A percentile compares a stretch with the other conserved stretches of the same genome.
These are phyloP conservation scores for Elmis aenea DNA, from an alignment of 2,888 invertebrate genomes.

Conservation along the genomic window DNA sequence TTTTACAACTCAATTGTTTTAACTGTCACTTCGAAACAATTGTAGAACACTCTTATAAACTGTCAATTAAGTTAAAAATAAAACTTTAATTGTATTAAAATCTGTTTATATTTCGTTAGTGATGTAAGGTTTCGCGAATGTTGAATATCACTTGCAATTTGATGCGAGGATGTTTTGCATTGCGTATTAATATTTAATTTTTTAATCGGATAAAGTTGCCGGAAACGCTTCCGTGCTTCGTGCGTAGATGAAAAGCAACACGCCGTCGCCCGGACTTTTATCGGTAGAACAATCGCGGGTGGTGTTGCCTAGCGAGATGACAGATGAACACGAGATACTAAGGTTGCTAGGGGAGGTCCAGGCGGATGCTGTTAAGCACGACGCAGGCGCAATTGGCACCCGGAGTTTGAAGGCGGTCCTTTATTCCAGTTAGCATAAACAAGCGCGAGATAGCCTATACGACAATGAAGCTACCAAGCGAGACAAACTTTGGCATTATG, in stretches of 20 bases:
- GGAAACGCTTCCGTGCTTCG: too few species aligned
- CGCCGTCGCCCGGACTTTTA: slow-evolving; percentile 19
- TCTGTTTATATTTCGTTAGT: too few species aligned
- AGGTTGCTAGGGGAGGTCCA: slow-evolving; percentile 45
- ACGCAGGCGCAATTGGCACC: slow-evolving; percentile 21
- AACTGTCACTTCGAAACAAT: slow-evolving; percentile 2
- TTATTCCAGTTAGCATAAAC: slow-evolving; percentile 15
- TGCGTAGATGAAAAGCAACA: too few species aligned
- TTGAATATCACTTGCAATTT: too few species aligned
- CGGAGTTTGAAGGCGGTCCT: slow-evolving; percentile 25
- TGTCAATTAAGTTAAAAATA: too few species aligned
- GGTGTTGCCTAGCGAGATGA: slow-evolving; percentile 22
- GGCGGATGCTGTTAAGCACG: slow-evolving; percentile 19
- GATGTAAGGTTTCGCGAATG: too few species aligned
- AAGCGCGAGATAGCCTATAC: slow-evolving; percentile 19
- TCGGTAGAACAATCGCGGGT: slow-evolving; percentile 19
- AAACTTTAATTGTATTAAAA: too few species aligned
- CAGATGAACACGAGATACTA: slow-evolving; percentile 32
- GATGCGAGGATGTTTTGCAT: too few species aligned
- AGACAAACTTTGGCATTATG: slow-evolving; percentile 17
- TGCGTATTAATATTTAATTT: too few species aligned
- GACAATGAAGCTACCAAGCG: slow-evolving; percentile 25
- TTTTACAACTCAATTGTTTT: too few species aligned
- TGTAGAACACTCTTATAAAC: background rate
- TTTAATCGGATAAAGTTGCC: too few species aligned